phyloP scores from a whole-genome alignment of 2,797 vertebrate species.

The Diglossa cyanea region DNA sequence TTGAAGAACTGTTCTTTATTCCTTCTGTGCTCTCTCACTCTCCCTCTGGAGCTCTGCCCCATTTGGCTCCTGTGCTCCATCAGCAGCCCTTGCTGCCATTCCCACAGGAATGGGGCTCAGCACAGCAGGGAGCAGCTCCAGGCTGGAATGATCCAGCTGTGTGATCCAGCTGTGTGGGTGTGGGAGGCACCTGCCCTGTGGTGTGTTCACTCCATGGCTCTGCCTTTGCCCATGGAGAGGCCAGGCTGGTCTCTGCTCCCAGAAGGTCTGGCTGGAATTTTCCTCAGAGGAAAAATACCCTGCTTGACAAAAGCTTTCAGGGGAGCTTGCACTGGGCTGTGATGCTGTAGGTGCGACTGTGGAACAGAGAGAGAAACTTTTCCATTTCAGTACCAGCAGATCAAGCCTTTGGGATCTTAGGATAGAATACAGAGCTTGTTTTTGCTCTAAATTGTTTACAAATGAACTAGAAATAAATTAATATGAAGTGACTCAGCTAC shows the following conservation, averaged over 20 bases:
- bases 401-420: background rate
- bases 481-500: background rate
- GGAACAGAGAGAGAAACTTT: background rate
- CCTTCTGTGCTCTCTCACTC: background rate
- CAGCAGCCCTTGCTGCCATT: background rate
- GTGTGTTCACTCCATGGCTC: rapidly evolving
- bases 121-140: background rate
- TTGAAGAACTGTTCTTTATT: background rate
- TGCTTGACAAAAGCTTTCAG: background rate
- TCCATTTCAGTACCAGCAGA: background rate
- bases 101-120: background rate
- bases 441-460: background rate
- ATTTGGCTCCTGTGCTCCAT: background rate
- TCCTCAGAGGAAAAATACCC: background rate
- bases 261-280: background rate
- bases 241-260: background rate
- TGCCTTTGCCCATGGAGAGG: background rate
- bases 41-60: background rate
- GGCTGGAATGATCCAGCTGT: background rate
- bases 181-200: background rate
- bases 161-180: background rate
- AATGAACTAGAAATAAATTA: background rate
- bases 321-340: background rate
- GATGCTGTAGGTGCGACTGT: background rate
- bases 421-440: background rate